Evolutionary conservation across 2,888 invertebrate species (phyloP), one percentile per base, ranked within the genome.

Genomic region (Chrysolina americana): DNA sequence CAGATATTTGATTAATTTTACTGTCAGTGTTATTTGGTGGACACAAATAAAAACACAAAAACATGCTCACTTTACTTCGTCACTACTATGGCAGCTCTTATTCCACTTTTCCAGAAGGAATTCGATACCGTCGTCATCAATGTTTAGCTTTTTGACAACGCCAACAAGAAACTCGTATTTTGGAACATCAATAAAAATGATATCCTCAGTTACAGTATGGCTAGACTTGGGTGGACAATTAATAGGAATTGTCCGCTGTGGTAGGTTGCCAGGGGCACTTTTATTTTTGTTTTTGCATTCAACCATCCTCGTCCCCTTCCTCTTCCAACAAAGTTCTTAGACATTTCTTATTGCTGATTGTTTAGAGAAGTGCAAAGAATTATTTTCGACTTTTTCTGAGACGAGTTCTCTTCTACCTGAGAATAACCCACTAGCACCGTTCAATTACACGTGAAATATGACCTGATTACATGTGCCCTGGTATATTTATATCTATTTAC

Each of bases 111-210:
- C 83, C 28, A 85, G 75, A 50, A 88, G 84, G 73, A 87, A 83
- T 73, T 85, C 76, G 65, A 88, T 88, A 8, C 88, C 88, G 80
- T 88, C 88, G 76, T 88, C 88, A 11, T 82, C 80, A 10, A 82
- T 70, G 76, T 83, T 83, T 23, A 88, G 78, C 72, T 84, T 81
- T 63, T 83, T 83, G n/a, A 88, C 79, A 74, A 80, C 79, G 9
- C 79, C 79, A 19, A 87, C 78, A 28, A 87, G 78, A 74, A 77
- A 79, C 44, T 68, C 70, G 65, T 77, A 79, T 72, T 80, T 80
- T 65, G 68, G 65, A 11, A 75, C 71, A 71, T 81, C 79, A 50
- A 70, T 70, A 70, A 78, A 80, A 56, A 71, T 63, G 41, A 48
- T 50, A 10, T 77, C 75, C 21, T 77, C 78, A 19, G 59, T 53